Conservation (phyloP, 2,888 invertebrate genomes). For the Pantelozetes paolii region DNA sequence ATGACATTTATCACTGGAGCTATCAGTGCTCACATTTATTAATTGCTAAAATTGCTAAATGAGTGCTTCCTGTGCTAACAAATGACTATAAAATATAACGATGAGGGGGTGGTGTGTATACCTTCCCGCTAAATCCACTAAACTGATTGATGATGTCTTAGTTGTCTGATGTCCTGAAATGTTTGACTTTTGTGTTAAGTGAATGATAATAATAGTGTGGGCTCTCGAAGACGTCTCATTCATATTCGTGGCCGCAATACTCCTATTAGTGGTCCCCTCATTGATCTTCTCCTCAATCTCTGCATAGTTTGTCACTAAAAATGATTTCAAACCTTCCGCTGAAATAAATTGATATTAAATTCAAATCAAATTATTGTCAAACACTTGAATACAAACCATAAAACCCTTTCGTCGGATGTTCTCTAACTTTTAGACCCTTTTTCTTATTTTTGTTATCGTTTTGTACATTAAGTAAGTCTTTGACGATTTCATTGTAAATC, state of each 20-base stretch:
- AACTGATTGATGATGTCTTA: conserved; percentile 56
- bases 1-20: no score
- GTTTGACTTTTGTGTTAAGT: conserved; percentile 57
- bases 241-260: conserved; percentile 60
- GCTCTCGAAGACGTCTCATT: conserved; percentile 60
- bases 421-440: conserved; percentile 57
- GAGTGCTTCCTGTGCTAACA: no score
- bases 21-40: no score
- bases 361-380: no score
- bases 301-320: conserved; percentile 54
- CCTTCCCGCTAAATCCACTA: conserved; percentile 61
- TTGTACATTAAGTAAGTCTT: conserved; percentile 56
- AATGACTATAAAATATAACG: no score
- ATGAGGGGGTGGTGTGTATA: conserved; percentile 47
- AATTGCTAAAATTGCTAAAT: no score
- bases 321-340: conserved; percentile 57
- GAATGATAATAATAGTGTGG: conserved; percentile 59
- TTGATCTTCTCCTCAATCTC: conserved; percentile 58
- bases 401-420: conserved; percentile 59
- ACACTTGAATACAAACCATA: conserved; percentile 54
- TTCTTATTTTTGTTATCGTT: conserved; percentile 52
- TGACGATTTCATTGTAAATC: conserved; percentile 60
- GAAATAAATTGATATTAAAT: conserved; percentile 41
- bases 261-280: conserved; percentile 58
- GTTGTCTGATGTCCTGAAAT: conserved; percentile 57